A percentile compares a stretch with the other conserved stretches of the same genome.
phyloP scores from a whole-genome alignment of 2,888 invertebrate species.

The Oscheius sp. region DNA sequence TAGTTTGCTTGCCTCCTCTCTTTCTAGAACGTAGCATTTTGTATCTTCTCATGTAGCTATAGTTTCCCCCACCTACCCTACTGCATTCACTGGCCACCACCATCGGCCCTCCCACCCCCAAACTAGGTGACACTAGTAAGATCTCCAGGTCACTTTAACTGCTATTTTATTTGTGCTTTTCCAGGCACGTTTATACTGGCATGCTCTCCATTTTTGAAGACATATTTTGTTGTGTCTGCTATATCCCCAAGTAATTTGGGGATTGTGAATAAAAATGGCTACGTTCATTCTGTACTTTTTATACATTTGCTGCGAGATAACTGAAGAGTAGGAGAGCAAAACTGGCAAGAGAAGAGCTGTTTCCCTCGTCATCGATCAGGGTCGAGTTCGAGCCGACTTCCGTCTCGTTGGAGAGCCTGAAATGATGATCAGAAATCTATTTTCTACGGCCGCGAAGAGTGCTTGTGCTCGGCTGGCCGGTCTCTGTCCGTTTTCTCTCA shows the following conservation, averaged over 20 bases:
- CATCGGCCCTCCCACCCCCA: conserved; percentile 1
- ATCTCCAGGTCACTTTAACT: conserved; percentile 14
- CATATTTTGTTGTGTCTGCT: neutral
- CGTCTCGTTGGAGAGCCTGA: too few relatives aligned
- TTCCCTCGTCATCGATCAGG: too few relatives aligned
- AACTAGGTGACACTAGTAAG: neutral
- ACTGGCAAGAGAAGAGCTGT: too few relatives aligned
- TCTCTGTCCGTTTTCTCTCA: too few relatives aligned
- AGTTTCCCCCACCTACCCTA: neutral
- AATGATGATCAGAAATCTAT: too few relatives aligned
- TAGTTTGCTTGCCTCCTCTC: neutral
- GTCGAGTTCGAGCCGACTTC: too few relatives aligned
- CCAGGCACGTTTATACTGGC: conserved; percentile 21
- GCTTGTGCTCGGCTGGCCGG: too few relatives aligned
- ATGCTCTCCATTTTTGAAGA: conserved; percentile 23
- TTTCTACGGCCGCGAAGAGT: too few relatives aligned
- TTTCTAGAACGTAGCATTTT: conserved; percentile 13
- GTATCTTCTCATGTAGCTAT: conserved; percentile 9
- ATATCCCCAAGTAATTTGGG: neutral
- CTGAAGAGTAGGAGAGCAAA: too few relatives aligned
- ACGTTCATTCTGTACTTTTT: too few relatives aligned
- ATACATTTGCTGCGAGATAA: too few relatives aligned
- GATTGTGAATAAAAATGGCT: too few relatives aligned
- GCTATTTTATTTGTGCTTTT: conserved; percentile 3
- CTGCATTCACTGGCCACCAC: conserved; percentile 17